A percentile compares a stretch with the other conserved stretches of the same genome.
Evolutionary conservation across 1,140 invertebrate species (phyloP).

Genomic region (Scylla paramamosain): DNA sequence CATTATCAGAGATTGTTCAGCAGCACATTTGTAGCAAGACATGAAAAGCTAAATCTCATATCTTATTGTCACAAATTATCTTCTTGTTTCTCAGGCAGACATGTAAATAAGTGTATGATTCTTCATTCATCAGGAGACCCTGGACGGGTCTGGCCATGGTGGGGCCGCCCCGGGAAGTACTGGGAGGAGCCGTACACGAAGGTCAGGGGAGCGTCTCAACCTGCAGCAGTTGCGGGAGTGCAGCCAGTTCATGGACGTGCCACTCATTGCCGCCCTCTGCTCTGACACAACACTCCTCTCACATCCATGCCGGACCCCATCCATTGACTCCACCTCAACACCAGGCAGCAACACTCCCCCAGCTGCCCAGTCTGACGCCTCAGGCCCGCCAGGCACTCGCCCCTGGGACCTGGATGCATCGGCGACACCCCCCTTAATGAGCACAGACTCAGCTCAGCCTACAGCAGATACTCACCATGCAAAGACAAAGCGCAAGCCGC

Average conservation of each 20-base stretch:
- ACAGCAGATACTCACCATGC: constrained; percentile 11
- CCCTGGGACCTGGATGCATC: constrained; percentile 58
- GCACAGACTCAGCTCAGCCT: background rate
- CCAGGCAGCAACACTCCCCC: constrained; percentile 57
- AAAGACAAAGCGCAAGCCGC: constrained; percentile 36
- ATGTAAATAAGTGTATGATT: background rate
- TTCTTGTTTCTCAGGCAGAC: no score
- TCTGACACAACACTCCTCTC: constrained; percentile 87
- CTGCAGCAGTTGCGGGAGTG: constrained; percentile 86
- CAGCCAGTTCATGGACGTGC: constrained; percentile 92
- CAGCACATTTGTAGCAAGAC: no score
- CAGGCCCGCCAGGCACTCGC: constrained; percentile 67
- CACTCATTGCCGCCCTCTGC: constrained; percentile 92
- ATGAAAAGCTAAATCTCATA: no score
- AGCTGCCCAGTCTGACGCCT: constrained; percentile 64
- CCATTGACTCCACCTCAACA: constrained; percentile 68
- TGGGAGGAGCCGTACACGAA: constrained; percentile 64
- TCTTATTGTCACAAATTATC: no score
- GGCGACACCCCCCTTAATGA: constrained; percentile 57
- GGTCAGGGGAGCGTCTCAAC: constrained; percentile 64
- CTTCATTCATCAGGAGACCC: constrained; percentile 67
- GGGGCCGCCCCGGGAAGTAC: constrained; percentile 69
- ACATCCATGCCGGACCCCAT: constrained; percentile 66
- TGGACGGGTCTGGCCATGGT: constrained; percentile 58
- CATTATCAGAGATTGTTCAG: no score